Conservation (phyloP, 2,797 vertebrate genomes). For the Diplodus puntazzo region DNA sequence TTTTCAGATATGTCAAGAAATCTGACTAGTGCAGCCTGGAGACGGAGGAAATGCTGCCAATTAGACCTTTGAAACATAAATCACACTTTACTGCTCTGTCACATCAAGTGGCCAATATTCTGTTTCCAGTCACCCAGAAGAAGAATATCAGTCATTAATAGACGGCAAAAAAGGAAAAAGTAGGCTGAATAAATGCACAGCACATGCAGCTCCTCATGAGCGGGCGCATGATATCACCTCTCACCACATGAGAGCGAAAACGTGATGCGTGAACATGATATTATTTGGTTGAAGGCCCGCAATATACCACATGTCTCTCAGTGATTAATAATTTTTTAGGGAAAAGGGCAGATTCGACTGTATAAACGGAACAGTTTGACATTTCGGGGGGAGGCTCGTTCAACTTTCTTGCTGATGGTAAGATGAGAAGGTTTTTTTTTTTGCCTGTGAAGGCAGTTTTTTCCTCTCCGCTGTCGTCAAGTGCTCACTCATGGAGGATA, state of each 20-base stretch:
- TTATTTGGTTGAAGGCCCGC: constrained; percentile 12
- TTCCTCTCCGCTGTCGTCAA: too few species aligned
- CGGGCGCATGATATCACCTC: constrained; percentile 42
- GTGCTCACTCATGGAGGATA: too few species aligned
- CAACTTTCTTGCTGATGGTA: not conserved
- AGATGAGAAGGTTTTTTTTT: not conserved
- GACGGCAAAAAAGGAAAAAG: constrained; percentile 24
- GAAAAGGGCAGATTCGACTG: not conserved
- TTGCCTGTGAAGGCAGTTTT: too few species aligned
- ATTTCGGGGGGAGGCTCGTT: not conserved
- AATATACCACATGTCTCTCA: not conserved
- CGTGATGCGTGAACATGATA: constrained; percentile 30
- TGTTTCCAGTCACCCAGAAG: constrained; percentile 62
- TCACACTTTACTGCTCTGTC: constrained; percentile 77
- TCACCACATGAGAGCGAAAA: constrained; percentile 40
- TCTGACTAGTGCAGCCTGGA: constrained; percentile 67
- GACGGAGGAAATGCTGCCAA: constrained; percentile 73
- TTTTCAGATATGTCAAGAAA: constrained; percentile 75
- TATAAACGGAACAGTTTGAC: not conserved
- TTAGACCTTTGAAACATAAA: constrained; percentile 79
- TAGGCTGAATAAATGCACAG: constrained; percentile 40
- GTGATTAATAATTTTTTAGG: constrained; percentile 3
- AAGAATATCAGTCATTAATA: constrained; percentile 62
- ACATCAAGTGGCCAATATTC: constrained; percentile 58
- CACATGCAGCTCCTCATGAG: constrained; percentile 21